These are phyloP conservation scores for Pygathrix nemaeus DNA, from an alignment of 2,113 vertebrate genomes.

Conservation along the genomic window DNA sequence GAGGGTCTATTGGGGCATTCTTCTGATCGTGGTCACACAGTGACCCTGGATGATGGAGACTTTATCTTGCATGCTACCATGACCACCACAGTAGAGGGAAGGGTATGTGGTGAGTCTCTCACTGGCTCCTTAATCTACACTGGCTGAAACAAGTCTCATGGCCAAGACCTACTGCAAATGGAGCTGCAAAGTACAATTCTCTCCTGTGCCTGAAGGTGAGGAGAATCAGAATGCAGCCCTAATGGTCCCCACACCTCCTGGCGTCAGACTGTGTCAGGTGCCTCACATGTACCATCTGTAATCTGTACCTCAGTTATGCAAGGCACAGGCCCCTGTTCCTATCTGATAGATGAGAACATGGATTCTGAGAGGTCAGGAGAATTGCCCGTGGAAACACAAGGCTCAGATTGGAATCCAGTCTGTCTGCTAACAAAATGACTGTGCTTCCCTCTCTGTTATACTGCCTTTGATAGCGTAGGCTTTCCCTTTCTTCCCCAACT, in stretches of 20 bases:
- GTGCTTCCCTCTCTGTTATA: neutral
- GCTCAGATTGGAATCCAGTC: neutral
- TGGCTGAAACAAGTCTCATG: neutral
- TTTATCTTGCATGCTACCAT: neutral
- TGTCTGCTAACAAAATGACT: neutral
- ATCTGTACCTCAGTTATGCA: neutral
- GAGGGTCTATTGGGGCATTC: neutral
- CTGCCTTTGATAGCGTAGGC: neutral
- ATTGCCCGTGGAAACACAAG: neutral
- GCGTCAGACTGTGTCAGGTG: neutral
- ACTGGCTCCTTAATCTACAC: neutral
- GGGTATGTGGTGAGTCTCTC: neutral
- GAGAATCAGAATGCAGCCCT: neutral
- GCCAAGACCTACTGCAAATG: neutral
- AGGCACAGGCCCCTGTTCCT: neutral
- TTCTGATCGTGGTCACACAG: neutral
- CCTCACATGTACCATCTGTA: neutral
- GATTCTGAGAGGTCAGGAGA: neutral
- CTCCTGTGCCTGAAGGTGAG: neutral
- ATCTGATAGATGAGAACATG: neutral
- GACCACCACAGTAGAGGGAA: neutral
- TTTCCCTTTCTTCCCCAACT: neutral
- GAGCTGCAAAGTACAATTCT: neutral
- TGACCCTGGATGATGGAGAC: neutral
- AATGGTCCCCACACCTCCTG: neutral